Percentiles rank a stretch among this genome's conserved stretches.
These are phyloP conservation scores for Andricus quercusramuli DNA, from an alignment of 2,888 invertebrate species.

Conservation along the genomic window DNA sequence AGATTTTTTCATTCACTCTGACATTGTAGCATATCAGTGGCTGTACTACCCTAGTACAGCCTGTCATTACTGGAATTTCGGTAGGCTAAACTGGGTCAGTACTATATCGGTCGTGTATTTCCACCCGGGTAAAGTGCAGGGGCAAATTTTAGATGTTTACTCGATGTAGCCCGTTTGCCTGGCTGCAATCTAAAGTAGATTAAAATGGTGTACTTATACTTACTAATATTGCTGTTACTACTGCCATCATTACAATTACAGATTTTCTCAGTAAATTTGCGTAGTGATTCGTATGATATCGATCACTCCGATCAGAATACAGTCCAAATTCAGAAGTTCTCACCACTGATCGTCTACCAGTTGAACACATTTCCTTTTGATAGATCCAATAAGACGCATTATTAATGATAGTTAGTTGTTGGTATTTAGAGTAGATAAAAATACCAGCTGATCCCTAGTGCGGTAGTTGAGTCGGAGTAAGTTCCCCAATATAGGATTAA, in stretches of 20 bases:
- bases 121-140: no score
- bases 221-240: slow-evolving; percentile 73
- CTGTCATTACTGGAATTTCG: no score
- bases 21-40: no score
- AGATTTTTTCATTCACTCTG: no score
- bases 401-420: neutral
- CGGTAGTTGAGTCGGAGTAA: neutral
- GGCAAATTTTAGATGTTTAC: no score
- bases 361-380: slow-evolving; percentile 50
- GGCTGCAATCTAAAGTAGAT: neutral
- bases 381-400: neutral
- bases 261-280: slow-evolving; percentile 67
- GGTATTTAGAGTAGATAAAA: neutral
- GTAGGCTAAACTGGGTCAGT: no score
- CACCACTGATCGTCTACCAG: slow-evolving; percentile 70
- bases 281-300: slow-evolving; percentile 69
- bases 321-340: slow-evolving; percentile 76
- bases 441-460: neutral
- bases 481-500: neutral
- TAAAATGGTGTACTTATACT: slow-evolving; percentile 57
- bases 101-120: no score
- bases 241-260: slow-evolving; percentile 74
- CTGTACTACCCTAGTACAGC: no score
- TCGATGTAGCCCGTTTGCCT: no score
- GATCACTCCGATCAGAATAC: slow-evolving; percentile 74